Base-by-base conservation (phyloP, 2,888 invertebrate species). In the Therioaphis trifolii region DNA sequence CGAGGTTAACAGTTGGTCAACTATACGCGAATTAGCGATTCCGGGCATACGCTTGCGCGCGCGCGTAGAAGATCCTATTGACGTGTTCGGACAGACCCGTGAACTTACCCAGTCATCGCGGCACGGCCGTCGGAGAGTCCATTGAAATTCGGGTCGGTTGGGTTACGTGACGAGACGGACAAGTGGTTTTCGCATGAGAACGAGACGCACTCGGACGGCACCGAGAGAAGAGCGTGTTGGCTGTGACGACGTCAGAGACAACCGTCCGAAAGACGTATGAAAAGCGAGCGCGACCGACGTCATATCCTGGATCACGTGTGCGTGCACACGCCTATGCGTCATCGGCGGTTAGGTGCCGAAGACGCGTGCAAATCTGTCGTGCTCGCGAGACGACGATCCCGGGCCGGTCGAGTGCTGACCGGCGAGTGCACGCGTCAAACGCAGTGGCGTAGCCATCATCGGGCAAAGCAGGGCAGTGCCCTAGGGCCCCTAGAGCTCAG, bases 71-170 rank as follows among this genome's bases (percentile, higher is more conserved):
- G 35, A 40, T 52, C 29, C 40, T 15, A 52, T 52, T 68, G 68
- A 76, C 43, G 68, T 40, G 52, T 69, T 24, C 46, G 61, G 14
- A 9, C 18, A 52, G 77, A 52, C 66, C 77, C 49, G 66, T 29
- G 49, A 78, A 78, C 77, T 78, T 46, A 7, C 14, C 43, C n/a
- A 35, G 80, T 80, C 69, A 66, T 49, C 66, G 76, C 66, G 21
- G 27, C 40, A 24, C 18, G 18, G 55, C 74, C 27, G 61, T n/a
- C n/a, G 46, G 69, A 46, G 68, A 71, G 46, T 49, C 72, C 35
- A 74, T 82, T 82, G 82, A 61, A 52, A 82, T 82, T 82, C 82
- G 63, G 63, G 72, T 72, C 82, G 82, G 72, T 18, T 29, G 43
- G 61, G 21, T 40, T 72, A 24, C 82, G 82, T 80, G 74, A 82